Evolutionary conservation across 1,140 invertebrate species (phyloP).

Genomic region (Drosophila nebulosa): DNA sequence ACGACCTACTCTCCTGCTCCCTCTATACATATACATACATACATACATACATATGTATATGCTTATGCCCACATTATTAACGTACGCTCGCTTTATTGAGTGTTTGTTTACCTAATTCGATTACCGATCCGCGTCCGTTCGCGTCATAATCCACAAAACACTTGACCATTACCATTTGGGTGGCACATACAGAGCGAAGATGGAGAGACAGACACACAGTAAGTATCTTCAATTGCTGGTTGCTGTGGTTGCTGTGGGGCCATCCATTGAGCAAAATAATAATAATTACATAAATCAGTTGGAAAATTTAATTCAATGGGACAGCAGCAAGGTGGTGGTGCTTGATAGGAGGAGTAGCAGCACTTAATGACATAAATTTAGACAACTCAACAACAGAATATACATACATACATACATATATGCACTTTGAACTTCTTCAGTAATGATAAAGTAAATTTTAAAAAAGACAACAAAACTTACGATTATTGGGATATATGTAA

Average conservation of each 20-base stretch:
- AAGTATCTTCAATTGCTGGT: neutral
- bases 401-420: neutral
- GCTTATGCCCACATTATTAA: constrained; percentile 68
- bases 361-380: neutral
- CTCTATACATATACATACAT: constrained; percentile 20
- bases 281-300: constrained; percentile 10
- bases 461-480: neutral
- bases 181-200: constrained; percentile 47
- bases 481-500: no score
- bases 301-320: constrained; percentile 6
- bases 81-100: constrained; percentile 73
- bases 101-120: constrained; percentile 79
- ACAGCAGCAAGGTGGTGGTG: neutral
- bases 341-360: neutral
- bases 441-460: neutral
- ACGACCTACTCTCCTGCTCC: constrained; percentile 2
- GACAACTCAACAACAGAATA: neutral
- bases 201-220: neutral
- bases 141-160: constrained; percentile 70
- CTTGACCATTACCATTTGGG: constrained; percentile 77
- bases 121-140: constrained; percentile 76
- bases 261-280: constrained; percentile 1
- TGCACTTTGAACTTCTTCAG: neutral
- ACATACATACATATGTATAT: constrained; percentile 36
- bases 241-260: neutral